Base-by-base conservation (phyloP, 2,888 invertebrate species). In the Falcaria lacertinaria region DNA sequence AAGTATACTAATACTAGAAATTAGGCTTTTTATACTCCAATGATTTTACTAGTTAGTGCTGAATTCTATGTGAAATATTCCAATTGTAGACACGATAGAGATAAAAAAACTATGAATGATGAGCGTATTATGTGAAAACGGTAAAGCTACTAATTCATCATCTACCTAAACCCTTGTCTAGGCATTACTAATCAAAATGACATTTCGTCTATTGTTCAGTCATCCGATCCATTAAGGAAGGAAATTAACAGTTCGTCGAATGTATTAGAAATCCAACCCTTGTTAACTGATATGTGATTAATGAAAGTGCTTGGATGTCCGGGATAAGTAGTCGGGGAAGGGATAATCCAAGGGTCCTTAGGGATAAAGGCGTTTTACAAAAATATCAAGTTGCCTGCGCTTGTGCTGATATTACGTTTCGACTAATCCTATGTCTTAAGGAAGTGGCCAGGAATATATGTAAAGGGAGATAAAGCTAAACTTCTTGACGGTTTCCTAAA, bases 231-330 rank as follows among this genome's bases (percentile, higher is more conserved):
- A 15, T 45, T 39, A 45, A 33, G 47, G 43, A 48, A 57, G 57
- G 41, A 64, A 60, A 62, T 62, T 51, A 53, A 55, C 60, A 59
- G 62, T 54, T 67, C 64, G 68, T 71, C 64, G 56, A 57, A 60
- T 61, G 65, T 62, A 61, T 59, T 64, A 61, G 72, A 63, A 69
- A 70, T 64, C 64, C 57, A 63, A 69, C 68, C 60, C 69, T 56
- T 53, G 72, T 68, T 72, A 77, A 66, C 74, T 75, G 77, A 78
- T 78, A 77, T 73, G 74, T 76, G 74, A 75, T 75, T 81, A 79
- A 76, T 78, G 74, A 76, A 68, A 64, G 59, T 57, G 59, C 42
- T 59, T 58, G 54, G 62, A 60, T 63, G 64, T 64, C 68, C 69
- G 65, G 42, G 48, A 57, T 54, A 56, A 43, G 52, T 45, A 39